Conservation (phyloP, 2,113 vertebrate species). For the Raphicerus campestris region DNA sequence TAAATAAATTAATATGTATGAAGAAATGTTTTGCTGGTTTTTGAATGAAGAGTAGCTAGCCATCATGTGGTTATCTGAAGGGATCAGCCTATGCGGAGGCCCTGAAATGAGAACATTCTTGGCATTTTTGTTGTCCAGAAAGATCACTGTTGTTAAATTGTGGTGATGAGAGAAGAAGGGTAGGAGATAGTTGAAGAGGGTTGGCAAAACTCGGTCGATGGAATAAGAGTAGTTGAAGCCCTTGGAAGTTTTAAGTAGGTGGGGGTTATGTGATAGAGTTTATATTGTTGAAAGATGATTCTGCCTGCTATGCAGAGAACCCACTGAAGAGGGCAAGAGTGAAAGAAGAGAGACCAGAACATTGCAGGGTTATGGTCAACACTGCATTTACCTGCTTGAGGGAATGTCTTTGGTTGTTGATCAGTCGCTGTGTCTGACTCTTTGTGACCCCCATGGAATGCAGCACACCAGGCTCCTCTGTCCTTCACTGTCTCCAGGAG, state of each 20-base stretch:
- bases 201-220: background rate
- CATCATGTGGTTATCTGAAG: background rate
- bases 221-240: background rate
- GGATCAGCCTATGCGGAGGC: background rate
- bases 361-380: background rate
- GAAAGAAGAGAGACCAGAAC: background rate
- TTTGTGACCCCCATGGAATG: background rate
- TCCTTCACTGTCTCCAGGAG: background rate
- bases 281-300: slow-evolving; percentile 37
- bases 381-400: background rate
- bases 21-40: slow-evolving; percentile 17
- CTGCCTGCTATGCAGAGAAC: background rate
- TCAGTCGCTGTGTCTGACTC: background rate
- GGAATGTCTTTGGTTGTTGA: background rate
- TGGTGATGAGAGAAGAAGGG: background rate
- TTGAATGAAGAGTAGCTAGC: background rate
- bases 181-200: background rate
- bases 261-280: background rate
- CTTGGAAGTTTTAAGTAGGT: background rate
- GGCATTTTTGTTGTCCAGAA: background rate
- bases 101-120: background rate
- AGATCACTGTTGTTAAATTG: background rate
- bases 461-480: background rate
- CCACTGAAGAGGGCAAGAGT: background rate
- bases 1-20: slow-evolving; percentile 6